These are phyloP conservation scores for Simalia tracyae DNA, from an alignment of 2,797 vertebrate genomes.

Conservation along the genomic window DNA sequence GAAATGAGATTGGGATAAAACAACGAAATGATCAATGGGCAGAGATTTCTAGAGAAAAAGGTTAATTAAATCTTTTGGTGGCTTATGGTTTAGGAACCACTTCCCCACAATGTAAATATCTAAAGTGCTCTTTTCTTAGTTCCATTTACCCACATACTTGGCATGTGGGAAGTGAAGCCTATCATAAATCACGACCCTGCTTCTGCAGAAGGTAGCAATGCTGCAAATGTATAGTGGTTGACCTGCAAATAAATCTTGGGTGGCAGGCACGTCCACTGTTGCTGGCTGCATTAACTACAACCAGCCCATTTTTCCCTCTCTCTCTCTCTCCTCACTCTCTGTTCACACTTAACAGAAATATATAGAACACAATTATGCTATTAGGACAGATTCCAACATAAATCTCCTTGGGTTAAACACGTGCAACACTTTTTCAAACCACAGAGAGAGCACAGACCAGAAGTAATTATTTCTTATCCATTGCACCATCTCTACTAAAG, in stretches of 20 bases:
- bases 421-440: not conserved
- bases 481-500: constrained; percentile 25
- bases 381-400: constrained; percentile 28
- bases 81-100: constrained; percentile 52
- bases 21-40: constrained; percentile 43
- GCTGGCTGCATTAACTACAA: not conserved
- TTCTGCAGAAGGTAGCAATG: constrained; percentile 35
- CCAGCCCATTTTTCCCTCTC: not conserved
- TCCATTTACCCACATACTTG: constrained; percentile 18
- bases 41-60: constrained; percentile 62
- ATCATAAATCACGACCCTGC: constrained; percentile 47
- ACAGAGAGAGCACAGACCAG: not conserved
- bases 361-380: not conserved
- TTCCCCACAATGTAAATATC: constrained; percentile 55
- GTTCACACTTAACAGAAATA: constrained; percentile 20
- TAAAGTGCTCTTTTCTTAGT: constrained; percentile 54
- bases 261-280: constrained; percentile 8
- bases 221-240: constrained; percentile 36
- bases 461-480: constrained; percentile 35
- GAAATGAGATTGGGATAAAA: not conserved
- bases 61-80: constrained; percentile 70
- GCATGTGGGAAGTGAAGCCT: constrained; percentile 20
- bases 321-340: not conserved
- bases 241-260: constrained; percentile 55
- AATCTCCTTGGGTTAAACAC: not conserved